Percentiles rank a stretch among this genome's conserved stretches.
phyloP scores from a whole-genome alignment of 2,797 vertebrate genomes.

The Threskiornis aethiopicus region DNA sequence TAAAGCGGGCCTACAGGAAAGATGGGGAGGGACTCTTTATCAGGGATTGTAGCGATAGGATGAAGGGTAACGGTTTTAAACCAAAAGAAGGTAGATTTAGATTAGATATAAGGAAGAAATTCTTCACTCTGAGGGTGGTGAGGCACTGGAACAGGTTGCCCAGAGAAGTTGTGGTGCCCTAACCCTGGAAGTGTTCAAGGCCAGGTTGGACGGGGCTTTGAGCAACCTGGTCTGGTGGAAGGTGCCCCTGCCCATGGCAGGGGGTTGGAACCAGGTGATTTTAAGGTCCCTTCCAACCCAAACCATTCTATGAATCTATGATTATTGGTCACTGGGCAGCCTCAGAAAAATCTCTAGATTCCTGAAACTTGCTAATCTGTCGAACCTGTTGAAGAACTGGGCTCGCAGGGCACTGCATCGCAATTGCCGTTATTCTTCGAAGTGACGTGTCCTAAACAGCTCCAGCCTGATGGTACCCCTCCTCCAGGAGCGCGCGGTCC shows the following conservation, averaged over 20 bases:
- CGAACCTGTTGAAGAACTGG: not conserved
- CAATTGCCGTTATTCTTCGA: not conserved
- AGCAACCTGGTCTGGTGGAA: not conserved
- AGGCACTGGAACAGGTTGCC: accelerated
- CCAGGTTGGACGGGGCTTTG: not conserved
- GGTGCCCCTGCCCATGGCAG: not conserved
- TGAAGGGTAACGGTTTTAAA: not conserved
- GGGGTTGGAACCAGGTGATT: accelerated
- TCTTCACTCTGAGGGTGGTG: not conserved
- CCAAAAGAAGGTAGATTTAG: not conserved
- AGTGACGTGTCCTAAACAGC: not conserved
- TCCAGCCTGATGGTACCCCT: not conserved
- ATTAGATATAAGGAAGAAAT: not conserved
- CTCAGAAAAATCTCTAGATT: not conserved
- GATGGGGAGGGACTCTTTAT: not conserved
- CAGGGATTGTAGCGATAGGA: not conserved
- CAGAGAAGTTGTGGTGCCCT: not conserved
- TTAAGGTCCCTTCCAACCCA: not conserved
- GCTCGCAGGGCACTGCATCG: accelerated
- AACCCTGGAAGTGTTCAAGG: not conserved
- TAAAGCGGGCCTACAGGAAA: not conserved
- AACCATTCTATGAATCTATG: not conserved
- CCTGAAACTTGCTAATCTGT: not conserved
- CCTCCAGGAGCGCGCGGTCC: not conserved
- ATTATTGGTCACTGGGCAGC: not conserved